These are phyloP conservation scores for Ceratina calcarata DNA, from an alignment of 1,140 invertebrate genomes.

Conservation along the genomic window DNA sequence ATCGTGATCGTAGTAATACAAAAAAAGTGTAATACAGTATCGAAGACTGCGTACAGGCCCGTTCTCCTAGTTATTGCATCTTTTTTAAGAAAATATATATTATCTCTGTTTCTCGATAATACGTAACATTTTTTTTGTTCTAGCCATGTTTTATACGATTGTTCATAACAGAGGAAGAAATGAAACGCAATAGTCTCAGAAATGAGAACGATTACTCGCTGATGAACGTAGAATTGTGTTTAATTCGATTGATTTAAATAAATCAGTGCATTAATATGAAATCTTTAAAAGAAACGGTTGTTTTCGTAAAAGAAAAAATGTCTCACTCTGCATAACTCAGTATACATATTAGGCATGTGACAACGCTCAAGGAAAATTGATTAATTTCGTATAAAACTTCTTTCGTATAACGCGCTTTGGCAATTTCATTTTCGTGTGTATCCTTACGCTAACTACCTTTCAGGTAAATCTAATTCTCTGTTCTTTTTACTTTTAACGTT, in stretches of 20 bases:
- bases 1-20: background rate
- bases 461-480: conserved; percentile 31
- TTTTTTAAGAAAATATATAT: conserved; percentile 29
- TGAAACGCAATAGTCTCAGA: background rate
- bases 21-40: background rate
- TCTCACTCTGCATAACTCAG: conserved; percentile 47
- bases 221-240: conserved; percentile 1
- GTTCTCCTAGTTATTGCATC: conserved; percentile 10
- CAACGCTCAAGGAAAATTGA: conserved; percentile 33
- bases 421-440: conserved; percentile 40
- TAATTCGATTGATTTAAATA: conserved; percentile 5
- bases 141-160: background rate
- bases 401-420: conserved; percentile 46
- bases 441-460: conserved; percentile 46
- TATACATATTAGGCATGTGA: conserved; percentile 37
- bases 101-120: background rate
- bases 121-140: background rate
- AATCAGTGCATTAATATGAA: too few species aligned
- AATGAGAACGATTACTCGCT: conserved; percentile 3
- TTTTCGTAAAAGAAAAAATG: conserved; percentile 19
- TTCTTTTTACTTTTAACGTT: conserved; percentile 17
- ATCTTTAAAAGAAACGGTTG: too few species aligned
- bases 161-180: background rate
- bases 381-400: conserved; percentile 31
- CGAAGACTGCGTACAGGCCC: background rate